Base-by-base conservation (phyloP, 2,888 invertebrate genomes). In the Agrotis exclamationis region DNA sequence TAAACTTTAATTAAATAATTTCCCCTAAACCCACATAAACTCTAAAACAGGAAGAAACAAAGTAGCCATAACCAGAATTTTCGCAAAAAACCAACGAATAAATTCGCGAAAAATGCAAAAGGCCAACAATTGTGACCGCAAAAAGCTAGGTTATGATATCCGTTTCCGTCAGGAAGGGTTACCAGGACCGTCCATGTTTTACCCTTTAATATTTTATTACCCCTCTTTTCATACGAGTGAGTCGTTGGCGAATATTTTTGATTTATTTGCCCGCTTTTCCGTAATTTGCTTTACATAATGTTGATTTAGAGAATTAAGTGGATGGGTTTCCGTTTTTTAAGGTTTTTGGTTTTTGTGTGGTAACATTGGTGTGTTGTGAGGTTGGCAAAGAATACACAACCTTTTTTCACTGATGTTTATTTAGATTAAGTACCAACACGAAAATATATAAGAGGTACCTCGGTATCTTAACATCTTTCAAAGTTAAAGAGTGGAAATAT, bases 111-210 rank as follows among this genome's bases (percentile, higher is more conserved):
- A 89, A 87, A 86, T 88, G 82, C 83, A 80, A 85, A 89, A 86
- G 85, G 53, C 60, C 65, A 79, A 82, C 87, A 86, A 81, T 87
- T 87, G 84, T 83, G 82, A 74, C 82, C 86, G 81, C 87, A 88
- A 87, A 88, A 88, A 88, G 89, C 86, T 84, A 87, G 87, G 89
- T 89, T 90, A 90, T 90, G 89, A 90, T 88, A 89, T 90, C 89
- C 88, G 87, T 67, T 90, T 91, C 90, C 91, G 86, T 74, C 76
- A 73, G 86, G 68, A 87, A 88, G 90, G 89, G 88, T 87, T 88
- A 79, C 88, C 84, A 87, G 84, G 57, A 72, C 60, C 70, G 79
- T 85, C 83, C 88, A 86, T 90, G 87, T 89, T 88, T 89, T 87
- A 87, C 89, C 88, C 90, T 88, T 87, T 83, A 76, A 87, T 86